Evolutionary conservation across 2,888 invertebrate species (phyloP).

Genomic region (Aromia moschata): DNA sequence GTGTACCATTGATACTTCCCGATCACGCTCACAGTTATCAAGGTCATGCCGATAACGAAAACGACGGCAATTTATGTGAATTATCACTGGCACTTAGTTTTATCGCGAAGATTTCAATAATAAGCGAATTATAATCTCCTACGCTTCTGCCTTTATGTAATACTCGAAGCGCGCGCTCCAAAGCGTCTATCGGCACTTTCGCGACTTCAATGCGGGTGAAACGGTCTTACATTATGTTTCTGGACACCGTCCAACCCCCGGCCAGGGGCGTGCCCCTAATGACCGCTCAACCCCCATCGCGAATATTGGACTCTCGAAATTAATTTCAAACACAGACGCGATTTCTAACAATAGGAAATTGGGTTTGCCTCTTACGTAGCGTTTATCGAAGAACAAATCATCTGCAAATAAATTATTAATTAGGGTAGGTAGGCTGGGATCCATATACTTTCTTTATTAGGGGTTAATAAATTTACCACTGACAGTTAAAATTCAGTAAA

Average conservation of each 20-base stretch:
- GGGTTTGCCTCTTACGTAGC: too few relatives aligned
- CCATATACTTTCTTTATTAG: too few relatives aligned
- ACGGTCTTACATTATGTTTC: constrained; percentile 46
- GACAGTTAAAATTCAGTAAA: too few relatives aligned
- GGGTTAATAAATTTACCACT: too few relatives aligned
- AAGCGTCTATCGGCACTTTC: constrained; percentile 45
- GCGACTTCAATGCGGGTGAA: constrained; percentile 51
- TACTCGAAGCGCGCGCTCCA: constrained; percentile 29
- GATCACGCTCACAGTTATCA: constrained; percentile 52
- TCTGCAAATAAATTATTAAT: too few relatives aligned
- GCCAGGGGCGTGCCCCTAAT: constrained; percentile 45
- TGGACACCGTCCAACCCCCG: constrained; percentile 49
- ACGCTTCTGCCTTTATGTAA: constrained; percentile 10
- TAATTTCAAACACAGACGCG: neutral
- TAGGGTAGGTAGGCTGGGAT: too few relatives aligned
- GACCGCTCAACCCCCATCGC: neutral
- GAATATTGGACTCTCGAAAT: neutral
- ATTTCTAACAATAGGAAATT: too few relatives aligned
- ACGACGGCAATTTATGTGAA: constrained; percentile 3
- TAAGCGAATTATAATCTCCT: too few relatives aligned
- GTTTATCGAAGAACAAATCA: too few relatives aligned
- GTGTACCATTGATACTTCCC: constrained; percentile 54
- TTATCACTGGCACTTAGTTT: constrained; percentile 14
- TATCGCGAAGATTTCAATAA: neutral
- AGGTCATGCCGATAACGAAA: constrained; percentile 44